phyloP scores from a whole-genome alignment of 1,140 invertebrate genomes.

The Sycophaga agraensis region DNA sequence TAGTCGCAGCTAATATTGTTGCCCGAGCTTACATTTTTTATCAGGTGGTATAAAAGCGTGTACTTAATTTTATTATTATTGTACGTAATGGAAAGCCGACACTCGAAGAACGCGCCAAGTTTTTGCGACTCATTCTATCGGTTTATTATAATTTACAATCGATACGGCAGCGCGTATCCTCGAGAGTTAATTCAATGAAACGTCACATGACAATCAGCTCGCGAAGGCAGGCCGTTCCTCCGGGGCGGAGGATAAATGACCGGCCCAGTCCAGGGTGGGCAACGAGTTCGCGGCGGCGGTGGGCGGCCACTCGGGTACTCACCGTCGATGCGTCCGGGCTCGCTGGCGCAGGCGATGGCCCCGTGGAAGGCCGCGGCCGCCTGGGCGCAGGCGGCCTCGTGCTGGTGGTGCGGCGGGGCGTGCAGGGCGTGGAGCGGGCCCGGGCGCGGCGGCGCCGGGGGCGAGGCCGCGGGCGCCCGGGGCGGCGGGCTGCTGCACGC shows the following conservation, averaged over 20 bases:
- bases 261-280: not conserved
- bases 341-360: conserved; percentile 14
- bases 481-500: conserved; percentile 59
- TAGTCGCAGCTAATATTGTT: too few relatives aligned
- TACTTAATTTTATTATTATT: too few relatives aligned
- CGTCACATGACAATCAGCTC: too few relatives aligned
- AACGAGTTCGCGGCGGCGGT: too few relatives aligned
- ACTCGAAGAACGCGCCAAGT: too few relatives aligned
- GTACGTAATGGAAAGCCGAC: too few relatives aligned
- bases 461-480: conserved; percentile 15
- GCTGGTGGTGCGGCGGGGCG: not conserved
- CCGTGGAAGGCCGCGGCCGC: not conserved
- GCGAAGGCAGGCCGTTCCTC: too few relatives aligned
- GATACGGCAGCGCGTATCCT: not conserved
- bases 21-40: too few relatives aligned
- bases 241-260: too few relatives aligned
- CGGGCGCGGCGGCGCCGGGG: conserved; percentile 13
- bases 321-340: conserved; percentile 20
- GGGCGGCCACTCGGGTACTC: not conserved
- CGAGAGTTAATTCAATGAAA: not conserved
- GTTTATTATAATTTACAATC: not conserved
- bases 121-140: not conserved
- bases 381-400: not conserved
- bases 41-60: too few relatives aligned
- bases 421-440: too few relatives aligned